Evolutionary conservation across 2,888 invertebrate species (phyloP).

Genomic region (Bedellia somnulentella): DNA sequence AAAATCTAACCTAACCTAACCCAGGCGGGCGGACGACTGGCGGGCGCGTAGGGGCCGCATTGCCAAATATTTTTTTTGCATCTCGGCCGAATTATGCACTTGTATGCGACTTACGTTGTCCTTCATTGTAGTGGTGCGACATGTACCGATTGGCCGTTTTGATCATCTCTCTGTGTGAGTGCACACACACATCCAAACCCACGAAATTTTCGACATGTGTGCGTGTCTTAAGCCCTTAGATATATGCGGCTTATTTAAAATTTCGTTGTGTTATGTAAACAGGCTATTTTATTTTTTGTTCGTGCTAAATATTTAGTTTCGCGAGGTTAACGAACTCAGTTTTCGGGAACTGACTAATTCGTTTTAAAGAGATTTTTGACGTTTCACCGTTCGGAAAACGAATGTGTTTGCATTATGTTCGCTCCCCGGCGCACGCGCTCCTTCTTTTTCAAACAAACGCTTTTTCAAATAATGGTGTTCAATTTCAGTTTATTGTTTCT

Average conservation of each 20-base stretch:
- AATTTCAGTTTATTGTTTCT: too few relatives aligned
- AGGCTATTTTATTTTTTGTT: conserved; percentile 36
- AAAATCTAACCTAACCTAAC: conserved; percentile 63
- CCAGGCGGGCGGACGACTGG: conserved; percentile 60
- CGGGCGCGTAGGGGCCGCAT: conserved; percentile 60
- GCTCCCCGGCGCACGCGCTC: conserved; percentile 11
- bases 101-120: conserved; percentile 61
- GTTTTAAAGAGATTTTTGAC: conserved; percentile 31
- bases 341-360: conserved; percentile 59
- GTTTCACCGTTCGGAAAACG: conserved; percentile 18
- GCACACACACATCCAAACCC: conserved; percentile 35
- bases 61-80: conserved; percentile 63
- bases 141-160: conserved; percentile 55
- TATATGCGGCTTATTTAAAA: conserved; percentile 39
- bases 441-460: neutral
- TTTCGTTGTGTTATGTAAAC: conserved; percentile 55
- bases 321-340: conserved; percentile 44
- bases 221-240: conserved; percentile 31
- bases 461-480: too few relatives aligned
- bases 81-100: conserved; percentile 63
- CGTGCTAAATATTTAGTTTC: conserved; percentile 47
- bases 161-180: conserved; percentile 41
- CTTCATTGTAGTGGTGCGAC: conserved; percentile 60
- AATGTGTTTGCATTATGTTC: conserved; percentile 18
- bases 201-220: conserved; percentile 42